Conservation (phyloP, 2,888 invertebrate species). For the Brachylomia viminalis region DNA sequence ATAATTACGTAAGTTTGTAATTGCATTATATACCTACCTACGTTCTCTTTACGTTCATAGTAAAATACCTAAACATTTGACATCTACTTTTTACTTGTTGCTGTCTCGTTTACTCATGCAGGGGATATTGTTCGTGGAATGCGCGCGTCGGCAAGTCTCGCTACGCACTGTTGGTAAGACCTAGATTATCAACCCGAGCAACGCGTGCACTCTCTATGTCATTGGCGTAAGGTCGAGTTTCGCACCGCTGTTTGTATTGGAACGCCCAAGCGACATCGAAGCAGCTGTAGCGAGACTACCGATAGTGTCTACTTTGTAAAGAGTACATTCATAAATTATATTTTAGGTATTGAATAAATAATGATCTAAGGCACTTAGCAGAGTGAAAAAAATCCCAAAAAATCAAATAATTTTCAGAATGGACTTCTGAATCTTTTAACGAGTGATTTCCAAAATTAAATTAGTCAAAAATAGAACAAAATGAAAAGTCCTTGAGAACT, state of each 20-base stretch:
- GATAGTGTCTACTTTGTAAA: constrained; percentile 87
- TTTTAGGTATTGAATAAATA: constrained; percentile 72
- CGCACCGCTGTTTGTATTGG: constrained; percentile 39
- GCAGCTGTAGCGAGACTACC: constrained; percentile 84
- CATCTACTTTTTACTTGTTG: constrained; percentile 87
- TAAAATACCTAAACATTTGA: constrained; percentile 90
- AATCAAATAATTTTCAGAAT: constrained; percentile 22
- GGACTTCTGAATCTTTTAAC: constrained; percentile 39
- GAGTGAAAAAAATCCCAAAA: constrained; percentile 28
- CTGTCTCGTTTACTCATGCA: constrained; percentile 85
- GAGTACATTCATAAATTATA: constrained; percentile 88
- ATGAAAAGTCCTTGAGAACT: constrained; percentile 89
- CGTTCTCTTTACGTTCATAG: constrained; percentile 86
- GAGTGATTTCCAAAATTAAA: constrained; percentile 74
- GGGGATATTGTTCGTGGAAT: constrained; percentile 88
- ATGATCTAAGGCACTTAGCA: background rate
- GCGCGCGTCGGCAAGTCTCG: constrained; percentile 90
- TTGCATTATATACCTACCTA: constrained; percentile 88
- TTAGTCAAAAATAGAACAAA: constrained; percentile 81
- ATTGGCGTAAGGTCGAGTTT: constrained; percentile 75
- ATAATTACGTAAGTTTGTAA: constrained; percentile 87
- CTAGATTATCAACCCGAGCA: constrained; percentile 67
- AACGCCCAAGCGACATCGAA: constrained; percentile 67
- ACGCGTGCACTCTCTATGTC: constrained; percentile 60
- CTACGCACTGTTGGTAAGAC: constrained; percentile 76